These are phyloP conservation scores for Papio anubis DNA, from an alignment of 2,113 vertebrate genomes.

Conservation along the genomic window DNA sequence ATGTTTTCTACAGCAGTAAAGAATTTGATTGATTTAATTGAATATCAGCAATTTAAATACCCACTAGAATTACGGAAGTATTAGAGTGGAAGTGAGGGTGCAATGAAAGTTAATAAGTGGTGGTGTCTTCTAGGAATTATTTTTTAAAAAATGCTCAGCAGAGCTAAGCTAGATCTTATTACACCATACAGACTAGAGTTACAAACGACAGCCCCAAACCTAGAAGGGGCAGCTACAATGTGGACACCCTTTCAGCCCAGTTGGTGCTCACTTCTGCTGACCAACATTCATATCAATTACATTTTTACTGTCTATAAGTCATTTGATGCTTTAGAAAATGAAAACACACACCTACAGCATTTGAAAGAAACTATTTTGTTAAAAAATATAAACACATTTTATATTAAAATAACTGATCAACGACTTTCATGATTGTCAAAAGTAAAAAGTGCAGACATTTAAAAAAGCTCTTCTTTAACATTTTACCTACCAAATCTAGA, in stretches of 20 bases:
- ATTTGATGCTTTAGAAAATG: slow-evolving; percentile 62
- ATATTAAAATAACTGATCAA: slow-evolving; percentile 55
- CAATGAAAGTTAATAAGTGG: neutral
- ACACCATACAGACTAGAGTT: neutral
- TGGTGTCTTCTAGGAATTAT: neutral
- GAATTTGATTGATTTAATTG: slow-evolving; percentile 17
- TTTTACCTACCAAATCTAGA: slow-evolving; percentile 44
- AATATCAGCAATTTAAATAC: slow-evolving; percentile 29
- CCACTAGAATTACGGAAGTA: neutral
- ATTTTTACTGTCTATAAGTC: slow-evolving; percentile 42
- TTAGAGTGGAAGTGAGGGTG: neutral
- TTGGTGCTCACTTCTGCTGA: neutral
- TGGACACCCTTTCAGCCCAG: neutral
- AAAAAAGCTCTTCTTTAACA: slow-evolving; percentile 54
- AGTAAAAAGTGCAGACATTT: slow-evolving; percentile 50
- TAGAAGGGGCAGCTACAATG: neutral
- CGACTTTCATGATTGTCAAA: slow-evolving; percentile 68
- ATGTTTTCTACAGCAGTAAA: slow-evolving; percentile 9
- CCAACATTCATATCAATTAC: neutral
- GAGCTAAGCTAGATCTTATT: neutral
- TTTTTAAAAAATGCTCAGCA: neutral
- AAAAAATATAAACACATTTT: slow-evolving; percentile 69
- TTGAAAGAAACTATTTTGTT: neutral
- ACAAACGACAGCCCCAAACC: neutral
- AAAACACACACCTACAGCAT: neutral